Conservation (phyloP, 1,140 invertebrate genomes). For the Charaxes varanes region DNA sequence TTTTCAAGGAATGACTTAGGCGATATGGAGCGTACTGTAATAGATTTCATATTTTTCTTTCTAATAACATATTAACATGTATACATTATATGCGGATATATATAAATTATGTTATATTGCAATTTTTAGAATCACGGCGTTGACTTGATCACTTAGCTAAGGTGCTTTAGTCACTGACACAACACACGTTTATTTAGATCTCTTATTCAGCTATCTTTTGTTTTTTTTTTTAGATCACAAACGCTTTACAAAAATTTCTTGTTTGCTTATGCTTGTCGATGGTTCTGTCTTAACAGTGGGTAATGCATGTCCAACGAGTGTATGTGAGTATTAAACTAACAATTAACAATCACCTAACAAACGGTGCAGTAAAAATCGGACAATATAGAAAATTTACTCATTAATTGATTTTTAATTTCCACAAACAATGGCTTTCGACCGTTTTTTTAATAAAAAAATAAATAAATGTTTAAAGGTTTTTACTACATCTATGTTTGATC, state of each 20-base stretch:
- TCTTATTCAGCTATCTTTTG: conserved; percentile 15
- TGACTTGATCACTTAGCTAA: conserved; percentile 29
- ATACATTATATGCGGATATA: conserved; percentile 32
- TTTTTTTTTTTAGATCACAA: conserved; percentile 12
- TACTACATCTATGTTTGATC: not conserved
- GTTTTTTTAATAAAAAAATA: no score
- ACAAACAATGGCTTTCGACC: no score
- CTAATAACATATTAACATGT: conserved; percentile 28
- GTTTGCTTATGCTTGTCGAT: conserved; percentile 22
- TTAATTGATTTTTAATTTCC: no score
- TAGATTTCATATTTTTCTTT: conserved; percentile 33
- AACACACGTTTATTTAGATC: conserved; percentile 12
- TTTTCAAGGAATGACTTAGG: conserved; percentile 61
- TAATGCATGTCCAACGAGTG: conserved; percentile 20
- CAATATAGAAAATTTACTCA: not conserved
- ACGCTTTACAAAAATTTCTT: conserved; percentile 11
- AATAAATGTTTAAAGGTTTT: not conserved
- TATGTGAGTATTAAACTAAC: conserved; percentile 15
- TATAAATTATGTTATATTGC: conserved; percentile 17
- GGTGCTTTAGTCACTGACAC: conserved; percentile 17
- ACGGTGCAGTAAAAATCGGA: conserved; percentile 3
- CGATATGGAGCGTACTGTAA: conserved; percentile 41
- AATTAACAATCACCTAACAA: not conserved
- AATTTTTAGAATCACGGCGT: conserved; percentile 30
- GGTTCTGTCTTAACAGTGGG: conserved; percentile 10